Base-by-base conservation (phyloP, 2,888 invertebrate species). In the Leptura quadrifasciata region DNA sequence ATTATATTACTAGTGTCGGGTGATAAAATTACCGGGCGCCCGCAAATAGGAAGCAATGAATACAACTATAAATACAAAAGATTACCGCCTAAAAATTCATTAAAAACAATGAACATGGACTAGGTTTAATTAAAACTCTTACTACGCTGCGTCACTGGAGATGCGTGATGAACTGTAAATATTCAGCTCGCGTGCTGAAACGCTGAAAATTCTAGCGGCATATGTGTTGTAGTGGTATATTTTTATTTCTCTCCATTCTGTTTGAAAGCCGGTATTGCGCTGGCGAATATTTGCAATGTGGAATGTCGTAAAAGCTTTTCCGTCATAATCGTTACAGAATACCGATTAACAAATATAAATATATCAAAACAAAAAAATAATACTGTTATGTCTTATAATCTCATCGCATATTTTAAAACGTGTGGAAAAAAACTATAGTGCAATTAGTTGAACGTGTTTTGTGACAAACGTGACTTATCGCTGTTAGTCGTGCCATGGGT, bases 51-150 rank as follows among this genome's bases (percentile, higher is more conserved):
- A 21, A 12, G 35, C 74, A 21, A 20, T 63, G 69, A 68, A 68
- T 61, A 69, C 35, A 35, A 61, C 65, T 55, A 74, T 76, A 68
- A 78, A 76, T 76, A 72, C 74, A 27, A 69, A 73, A 76, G 63
- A 74, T 78, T 69, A 73, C 70, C 64, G 72, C 67, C 72, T 60
- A 75, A 74, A 69, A 76, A 72, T 74, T 71, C 70, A 75, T 78
- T 78, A 75, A 78, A 77, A 78, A 78, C 78, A 76, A 75, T 76
- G 72, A 69, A 54, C 67, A 68, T 65, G 60, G 65, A 54, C 75
- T 27, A 31, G 72, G 21, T 39, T 69, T 69, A 74, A 74, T 78
- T 76, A 74, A 72, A 76, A 76, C 65, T 72, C 58, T 35, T 71
- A 54, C 69, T 27, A 74, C 71, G 75, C 71, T 60, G 73, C 39